phyloP scores from a whole-genome alignment of 2,888 invertebrate genomes.

The Mythimna vitellina region DNA sequence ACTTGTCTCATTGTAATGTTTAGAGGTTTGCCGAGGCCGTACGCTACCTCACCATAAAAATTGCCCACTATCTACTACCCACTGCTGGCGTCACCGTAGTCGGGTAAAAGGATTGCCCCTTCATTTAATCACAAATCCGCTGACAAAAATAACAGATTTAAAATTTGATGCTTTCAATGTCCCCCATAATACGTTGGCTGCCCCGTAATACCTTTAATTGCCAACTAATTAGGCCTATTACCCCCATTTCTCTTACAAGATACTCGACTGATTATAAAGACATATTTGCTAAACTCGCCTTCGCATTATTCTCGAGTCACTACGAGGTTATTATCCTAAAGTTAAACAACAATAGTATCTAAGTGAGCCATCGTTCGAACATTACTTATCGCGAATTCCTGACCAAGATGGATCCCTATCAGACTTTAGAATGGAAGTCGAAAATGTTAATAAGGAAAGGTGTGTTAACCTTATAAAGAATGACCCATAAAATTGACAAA shows the following conservation, averaged over 20 bases:
- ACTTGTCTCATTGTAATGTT: too few relatives aligned
- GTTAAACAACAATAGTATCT: constrained; percentile 70
- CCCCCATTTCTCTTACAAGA: constrained; percentile 36
- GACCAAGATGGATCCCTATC: constrained; percentile 53
- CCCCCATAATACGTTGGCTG: constrained; percentile 18
- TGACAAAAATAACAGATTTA: constrained; percentile 12
- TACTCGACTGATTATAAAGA: constrained; percentile 49
- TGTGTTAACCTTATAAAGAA: constrained; percentile 1
- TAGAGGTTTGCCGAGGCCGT: too few relatives aligned
- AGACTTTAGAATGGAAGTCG: constrained; percentile 38
- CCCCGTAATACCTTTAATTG: constrained; percentile 23
- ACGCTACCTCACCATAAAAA: too few relatives aligned
- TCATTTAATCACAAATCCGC: too few relatives aligned
- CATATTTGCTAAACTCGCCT: constrained; percentile 50
- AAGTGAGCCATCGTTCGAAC: constrained; percentile 70
- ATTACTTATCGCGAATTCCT: constrained; percentile 53
- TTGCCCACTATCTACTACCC: too few relatives aligned
- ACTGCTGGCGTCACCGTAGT: too few relatives aligned
- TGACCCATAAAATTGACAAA: neutral
- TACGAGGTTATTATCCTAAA: constrained; percentile 42
- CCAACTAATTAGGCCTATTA: constrained; percentile 43
- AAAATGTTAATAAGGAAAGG: constrained; percentile 28
- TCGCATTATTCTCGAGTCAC: constrained; percentile 54
- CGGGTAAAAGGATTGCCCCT: too few relatives aligned
- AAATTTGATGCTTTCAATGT: constrained; percentile 10